Evolutionary conservation across 1,140 invertebrate species (phyloP).

Genomic region (Palaemon carinicauda): DNA sequence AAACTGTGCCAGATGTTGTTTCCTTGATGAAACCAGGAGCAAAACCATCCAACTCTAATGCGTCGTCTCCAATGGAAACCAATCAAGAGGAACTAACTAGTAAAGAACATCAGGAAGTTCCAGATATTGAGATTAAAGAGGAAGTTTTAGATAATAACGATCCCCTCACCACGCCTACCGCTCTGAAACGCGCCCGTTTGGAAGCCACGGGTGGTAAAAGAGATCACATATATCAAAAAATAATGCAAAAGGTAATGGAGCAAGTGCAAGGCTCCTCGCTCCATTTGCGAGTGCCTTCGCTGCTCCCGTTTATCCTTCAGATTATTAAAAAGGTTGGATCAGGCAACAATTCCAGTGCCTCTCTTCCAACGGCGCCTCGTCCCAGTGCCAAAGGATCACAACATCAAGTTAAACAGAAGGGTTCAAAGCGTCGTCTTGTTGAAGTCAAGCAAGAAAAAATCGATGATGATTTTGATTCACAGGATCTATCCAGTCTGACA

Average conservation of each 20-base stretch:
- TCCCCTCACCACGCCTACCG: conserved; percentile 2
- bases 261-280: conserved; percentile 36
- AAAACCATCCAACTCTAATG: not conserved
- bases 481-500: not conserved
- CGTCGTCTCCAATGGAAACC: conserved; percentile 20
- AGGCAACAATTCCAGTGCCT: not conserved
- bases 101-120: not conserved
- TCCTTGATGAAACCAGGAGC: not conserved
- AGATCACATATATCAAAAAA: conserved; percentile 44
- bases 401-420: not conserved
- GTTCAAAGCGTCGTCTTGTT: not conserved
- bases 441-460: not conserved
- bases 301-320: conserved; percentile 42
- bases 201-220: conserved; percentile 17
- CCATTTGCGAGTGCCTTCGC: conserved; percentile 20
- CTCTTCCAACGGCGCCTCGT: not conserved
- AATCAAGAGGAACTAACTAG: not conserved
- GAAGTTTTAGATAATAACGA: conserved; percentile 10
- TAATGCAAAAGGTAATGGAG: conserved; percentile 49
- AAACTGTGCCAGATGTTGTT: not conserved
- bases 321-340: conserved; percentile 49
- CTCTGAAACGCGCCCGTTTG: conserved; percentile 18
- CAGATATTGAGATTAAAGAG: conserved; percentile 17
- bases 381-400: not conserved
- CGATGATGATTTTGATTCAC: not conserved